A percentile compares a stretch with the other conserved stretches of the same genome.
These are phyloP conservation scores for Gopherus evgoodei DNA, from an alignment of 2,113 vertebrate species.

Conservation along the genomic window DNA sequence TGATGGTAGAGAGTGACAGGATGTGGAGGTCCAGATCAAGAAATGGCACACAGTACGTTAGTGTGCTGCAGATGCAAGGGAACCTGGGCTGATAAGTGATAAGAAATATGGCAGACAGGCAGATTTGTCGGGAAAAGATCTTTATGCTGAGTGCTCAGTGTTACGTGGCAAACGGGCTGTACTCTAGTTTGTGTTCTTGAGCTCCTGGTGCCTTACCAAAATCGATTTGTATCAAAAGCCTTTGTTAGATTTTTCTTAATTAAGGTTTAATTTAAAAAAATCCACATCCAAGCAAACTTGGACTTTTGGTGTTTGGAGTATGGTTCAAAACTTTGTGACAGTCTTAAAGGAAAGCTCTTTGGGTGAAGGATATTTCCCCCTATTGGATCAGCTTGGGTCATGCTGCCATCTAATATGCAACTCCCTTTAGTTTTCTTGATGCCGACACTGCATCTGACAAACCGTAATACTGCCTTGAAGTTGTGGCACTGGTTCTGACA, in stretches of 20 bases:
- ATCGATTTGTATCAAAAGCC: not conserved
- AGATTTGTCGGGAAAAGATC: not conserved
- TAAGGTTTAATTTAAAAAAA: not conserved
- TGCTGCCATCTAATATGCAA: not conserved
- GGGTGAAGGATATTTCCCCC: not conserved
- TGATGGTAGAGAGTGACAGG: fast-evolving
- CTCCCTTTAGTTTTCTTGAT: not conserved
- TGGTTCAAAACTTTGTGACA: not conserved
- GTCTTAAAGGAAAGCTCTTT: not conserved
- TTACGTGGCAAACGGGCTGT: fast-evolving
- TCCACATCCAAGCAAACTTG: not conserved
- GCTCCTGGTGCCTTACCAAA: not conserved
- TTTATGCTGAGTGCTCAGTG: not conserved
- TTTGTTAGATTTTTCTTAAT: not conserved
- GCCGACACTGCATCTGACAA: not conserved
- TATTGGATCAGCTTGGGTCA: not conserved
- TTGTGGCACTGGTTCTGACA: not conserved
- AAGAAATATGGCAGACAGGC: not conserved
- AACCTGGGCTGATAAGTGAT: not conserved
- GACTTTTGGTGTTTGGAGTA: not conserved
- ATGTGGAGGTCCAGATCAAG: fast-evolving
- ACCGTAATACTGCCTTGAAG: not conserved
- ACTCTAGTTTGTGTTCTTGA: not conserved
- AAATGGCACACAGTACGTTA: fast-evolving
- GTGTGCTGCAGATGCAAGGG: not conserved